Base-by-base conservation (phyloP, 30 jellyfish, hydroid and myxozoan genomes). In the Aurelia aurita complex sp. Pacific region DNA sequence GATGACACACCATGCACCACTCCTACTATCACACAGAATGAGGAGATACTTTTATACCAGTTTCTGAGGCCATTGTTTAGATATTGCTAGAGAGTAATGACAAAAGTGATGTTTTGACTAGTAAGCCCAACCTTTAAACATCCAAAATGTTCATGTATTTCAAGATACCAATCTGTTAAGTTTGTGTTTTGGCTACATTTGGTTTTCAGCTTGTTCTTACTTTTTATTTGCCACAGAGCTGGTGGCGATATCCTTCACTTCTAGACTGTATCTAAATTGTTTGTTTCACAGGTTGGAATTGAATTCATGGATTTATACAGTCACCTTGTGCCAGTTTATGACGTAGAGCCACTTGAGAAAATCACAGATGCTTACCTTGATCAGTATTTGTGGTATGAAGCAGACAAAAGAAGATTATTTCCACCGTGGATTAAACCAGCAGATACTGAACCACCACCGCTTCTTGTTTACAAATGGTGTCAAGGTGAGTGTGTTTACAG, bases 361-460 rank as follows among this genome's bases (percentile, higher is more conserved):
- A 95, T 95, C 89, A 95, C 99, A 16, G 99, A 95, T 67, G 99
- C 99, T 32, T 95, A 95, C 87, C 97, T 95, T 50, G 99, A 95
- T 76, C 99, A 95, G 74, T 95, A 95, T 69, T 85, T 95, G 75
- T 95, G 99, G 99, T 95, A 95, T 68, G 99, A 95, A 72, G 99
- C 99, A 36, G 99, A 95, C 80, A 95, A 95, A 55, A 38, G 99
- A 52, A 70, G 99, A 64, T 76, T 95, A 82, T 95, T 95, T 75
- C 99, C 99, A 5, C 99, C 99, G 16, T 95, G 99, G 99, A 91
- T 95, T 1, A 95, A 95, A 75, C 99, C 99, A 42, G 94, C 99
- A 1, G 99, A 95, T 60, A 95, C 99, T 8, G 99, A 95, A 43
- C 99, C 99, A 40, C 99, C 99, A 0, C 99, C 99, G 0, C 86